A percentile compares a stretch with the other conserved stretches of the same genome.
These are phyloP conservation scores for Campoplex capitator DNA, from an alignment of 2,888 invertebrate species.

Conservation along the genomic window DNA sequence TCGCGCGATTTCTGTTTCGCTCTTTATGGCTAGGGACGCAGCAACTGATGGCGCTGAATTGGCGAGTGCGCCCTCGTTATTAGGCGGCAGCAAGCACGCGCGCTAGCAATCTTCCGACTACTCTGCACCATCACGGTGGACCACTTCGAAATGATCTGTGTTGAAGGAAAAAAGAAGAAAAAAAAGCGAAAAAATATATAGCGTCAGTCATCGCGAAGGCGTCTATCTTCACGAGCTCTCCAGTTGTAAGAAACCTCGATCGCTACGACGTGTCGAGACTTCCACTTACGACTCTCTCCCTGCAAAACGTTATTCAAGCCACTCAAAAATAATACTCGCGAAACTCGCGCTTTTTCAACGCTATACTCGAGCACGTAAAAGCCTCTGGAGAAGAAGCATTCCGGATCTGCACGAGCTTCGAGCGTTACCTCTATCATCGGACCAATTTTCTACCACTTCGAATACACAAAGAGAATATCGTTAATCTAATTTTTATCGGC, in stretches of 20 bases:
- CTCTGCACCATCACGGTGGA: too few relatives aligned
- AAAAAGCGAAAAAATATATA: slow-evolving; percentile 6
- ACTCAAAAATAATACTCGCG: slow-evolving; percentile 56
- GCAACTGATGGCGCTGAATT: slow-evolving; percentile 49
- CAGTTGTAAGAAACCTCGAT: slow-evolving; percentile 41
- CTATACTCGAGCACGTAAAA: slow-evolving; percentile 36
- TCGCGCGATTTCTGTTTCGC: slow-evolving; percentile 20
- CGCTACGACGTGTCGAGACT: slow-evolving; percentile 75
- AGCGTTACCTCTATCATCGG: slow-evolving; percentile 36
- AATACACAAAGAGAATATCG: not conserved
- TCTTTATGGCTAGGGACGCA: slow-evolving; percentile 37
- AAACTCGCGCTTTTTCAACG: not conserved
- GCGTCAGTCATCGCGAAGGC: slow-evolving; percentile 65
- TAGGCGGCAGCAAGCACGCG: not conserved
- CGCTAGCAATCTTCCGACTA: not conserved
- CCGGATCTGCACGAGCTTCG: slow-evolving; percentile 23
- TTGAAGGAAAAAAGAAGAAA: not conserved
- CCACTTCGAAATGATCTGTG: slow-evolving; percentile 33
- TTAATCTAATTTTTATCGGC: slow-evolving; percentile 20
- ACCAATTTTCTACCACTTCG: slow-evolving; percentile 14
- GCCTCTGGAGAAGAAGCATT: not conserved
- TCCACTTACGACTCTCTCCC: slow-evolving; percentile 73
- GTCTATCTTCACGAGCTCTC: slow-evolving; percentile 58
- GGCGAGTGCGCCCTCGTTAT: slow-evolving; percentile 32
- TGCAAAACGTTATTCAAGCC: slow-evolving; percentile 57